phyloP scores from a whole-genome alignment of 2,113 vertebrate genomes.

The Scalopus aquaticus region DNA sequence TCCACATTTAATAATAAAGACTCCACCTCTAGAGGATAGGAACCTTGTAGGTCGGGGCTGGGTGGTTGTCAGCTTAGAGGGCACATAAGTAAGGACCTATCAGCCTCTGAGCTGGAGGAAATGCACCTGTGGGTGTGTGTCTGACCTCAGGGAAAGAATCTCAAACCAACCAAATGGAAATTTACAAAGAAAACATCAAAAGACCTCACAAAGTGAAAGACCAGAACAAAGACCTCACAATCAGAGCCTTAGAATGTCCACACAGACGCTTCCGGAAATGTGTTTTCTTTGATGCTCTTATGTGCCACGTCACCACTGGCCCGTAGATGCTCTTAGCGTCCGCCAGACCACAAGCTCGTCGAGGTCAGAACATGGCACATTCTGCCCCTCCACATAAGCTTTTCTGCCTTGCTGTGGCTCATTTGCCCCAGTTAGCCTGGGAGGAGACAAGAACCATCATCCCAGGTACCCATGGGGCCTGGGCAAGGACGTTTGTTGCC shows the following conservation, averaged over 20 bases:
- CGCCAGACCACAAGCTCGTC: neutral
- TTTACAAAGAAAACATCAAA: neutral
- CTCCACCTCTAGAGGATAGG: too few species aligned
- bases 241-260: fast-evolving
- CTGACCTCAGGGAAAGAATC: neutral
- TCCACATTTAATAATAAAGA: neutral
- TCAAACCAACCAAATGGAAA: neutral
- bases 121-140: neutral
- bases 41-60: neutral
- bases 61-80: neutral
- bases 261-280: fast-evolving
- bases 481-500: neutral
- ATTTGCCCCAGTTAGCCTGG: neutral
- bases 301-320: fast-evolving
- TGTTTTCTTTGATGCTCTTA: fast-evolving
- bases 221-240: too few species aligned
- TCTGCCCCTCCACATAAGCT: fast-evolving
- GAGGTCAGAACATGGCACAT: neutral
- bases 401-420: neutral
- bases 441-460: neutral
- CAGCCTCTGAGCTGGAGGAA: fast-evolving
- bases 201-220: neutral
- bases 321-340: fast-evolving
- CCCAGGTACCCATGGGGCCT: fast-evolving
- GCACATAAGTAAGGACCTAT: neutral